Evolutionary conservation across 1,140 invertebrate species (phyloP).

Genomic region (Brachionus calyciflorus): DNA sequence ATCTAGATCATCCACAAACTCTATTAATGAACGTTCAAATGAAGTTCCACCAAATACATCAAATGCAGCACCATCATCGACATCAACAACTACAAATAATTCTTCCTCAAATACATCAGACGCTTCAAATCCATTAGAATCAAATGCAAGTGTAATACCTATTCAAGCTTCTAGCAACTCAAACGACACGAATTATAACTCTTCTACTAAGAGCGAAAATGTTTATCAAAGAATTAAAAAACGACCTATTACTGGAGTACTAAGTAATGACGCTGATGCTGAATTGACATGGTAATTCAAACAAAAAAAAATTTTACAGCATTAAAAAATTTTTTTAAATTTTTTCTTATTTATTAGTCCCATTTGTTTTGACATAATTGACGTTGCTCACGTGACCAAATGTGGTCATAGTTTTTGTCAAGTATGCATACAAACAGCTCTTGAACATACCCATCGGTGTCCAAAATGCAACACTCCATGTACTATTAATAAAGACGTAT

Average conservation of each 20-base stretch:
- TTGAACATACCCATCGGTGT: constrained; percentile 76
- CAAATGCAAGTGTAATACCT: constrained; percentile 8
- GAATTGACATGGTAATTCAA: constrained; percentile 57
- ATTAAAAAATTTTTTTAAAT: too few relatives aligned
- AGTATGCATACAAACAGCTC: constrained; percentile 73
- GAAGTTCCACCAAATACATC: constrained; percentile 35
- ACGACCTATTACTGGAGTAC: constrained; percentile 67
- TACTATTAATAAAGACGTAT: constrained; percentile 71
- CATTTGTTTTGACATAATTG: constrained; percentile 84
- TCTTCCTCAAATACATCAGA: neutral
- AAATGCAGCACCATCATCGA: neutral
- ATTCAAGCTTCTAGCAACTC: constrained; percentile 20
- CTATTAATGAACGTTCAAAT: neutral
- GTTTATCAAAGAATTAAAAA: constrained; percentile 45
- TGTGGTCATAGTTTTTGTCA: constrained; percentile 87
- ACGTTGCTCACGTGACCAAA: constrained; percentile 83
- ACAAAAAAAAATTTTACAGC: too few relatives aligned
- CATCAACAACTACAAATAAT: neutral
- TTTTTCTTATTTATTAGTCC: constrained; percentile 63
- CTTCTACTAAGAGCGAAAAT: constrained; percentile 63
- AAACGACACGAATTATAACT: constrained; percentile 27
- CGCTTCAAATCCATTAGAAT: neutral
- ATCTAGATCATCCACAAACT: constrained; percentile 6
- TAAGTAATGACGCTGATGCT: constrained; percentile 51
- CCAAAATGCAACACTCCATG: constrained; percentile 79